Evolutionary conservation across 2,113 vertebrate genomes (phyloP), one percentile per base, ranked within the genome.

Genomic region (Callospermophilus lateralis): DNA sequence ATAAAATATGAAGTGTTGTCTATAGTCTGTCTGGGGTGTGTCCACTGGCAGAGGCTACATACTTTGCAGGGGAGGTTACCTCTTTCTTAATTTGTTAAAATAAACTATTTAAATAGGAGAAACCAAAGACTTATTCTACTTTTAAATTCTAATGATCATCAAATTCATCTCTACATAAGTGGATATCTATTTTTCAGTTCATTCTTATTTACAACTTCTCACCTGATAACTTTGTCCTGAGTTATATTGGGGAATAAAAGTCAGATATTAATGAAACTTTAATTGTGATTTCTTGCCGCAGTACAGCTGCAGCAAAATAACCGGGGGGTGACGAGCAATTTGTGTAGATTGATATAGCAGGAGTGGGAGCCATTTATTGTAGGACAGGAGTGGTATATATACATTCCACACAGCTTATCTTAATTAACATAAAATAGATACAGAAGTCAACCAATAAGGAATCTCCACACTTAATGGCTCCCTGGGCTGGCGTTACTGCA

Each of bases 221-320:
- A 58, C 2, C 37, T 86, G 24, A 91, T 63, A 61, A 78, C 6
- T 1, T 22, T 81, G 30, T 39, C 13, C 13, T 94, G 34, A 45
- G 37, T 83, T 86, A 53, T 92, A 13, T 55, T 90, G 19, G 68
- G 51, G 68, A n/a, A 90, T 89, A 61, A 78, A 55, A 70, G 86
- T 79, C 8, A 24, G 6, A 81, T 61, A 19, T 55, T 76, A 86
- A 93, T 78, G 78, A 92, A 94, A 81, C 8, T 6, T 4, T 0
- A 11, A 19, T 67, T 84, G 51, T 84, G 48, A 87, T 90, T 78
- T n/a, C n/a, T n/a, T n/a, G n/a, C n/a, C n/a, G n/a, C n/a, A n/a
- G n/a, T n/a, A n/a, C n/a, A n/a, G n/a, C n/a, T n/a, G n/a, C n/a
- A n/a, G n/a, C n/a, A n/a, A n/a, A n/a, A n/a, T n/a, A n/a, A n/a